Evolutionary conservation across 2,888 invertebrate genomes (phyloP), one percentile per base, ranked within the genome.

Genomic region (Coleophora deauratella): DNA sequence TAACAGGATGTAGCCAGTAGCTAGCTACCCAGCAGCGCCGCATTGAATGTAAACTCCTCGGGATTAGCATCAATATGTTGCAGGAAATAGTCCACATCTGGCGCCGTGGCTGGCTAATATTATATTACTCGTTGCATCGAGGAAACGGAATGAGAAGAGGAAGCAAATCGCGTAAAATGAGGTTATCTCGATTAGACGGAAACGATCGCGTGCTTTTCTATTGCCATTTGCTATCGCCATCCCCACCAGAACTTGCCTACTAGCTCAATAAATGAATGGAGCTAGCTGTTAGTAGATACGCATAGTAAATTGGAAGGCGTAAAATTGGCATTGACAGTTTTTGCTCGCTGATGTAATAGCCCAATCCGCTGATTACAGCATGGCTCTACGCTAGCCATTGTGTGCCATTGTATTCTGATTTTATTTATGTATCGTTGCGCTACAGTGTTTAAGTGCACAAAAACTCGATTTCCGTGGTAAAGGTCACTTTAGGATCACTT

Each of bases 311-410:
- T 59, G 46, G 57, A 50, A 64, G 62, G 61, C 65, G 70, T 71
- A 71, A 65, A 70, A 73, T 72, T 75, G 72, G 66, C 75, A 77
- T 73, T 75, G 74, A 62, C 64, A 65, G 64, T 75, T 78, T 77
- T 76, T 75, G 63, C 55, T 47, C 49, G 66, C 60, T 73, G 72
- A 72, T 71, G 72, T 77, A 75, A 77, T 62, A 34, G 59, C 54
- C 63, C 58, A 59, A 66, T 60, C 54, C 51, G 55, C 54, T 56
- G 60, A 64, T 66, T 60, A 63, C 55, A n/a, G n/a, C n/a, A n/a
- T 43, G 46, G 21, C 21, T 21, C 45, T 52, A 59, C 59, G 52
- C 54, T 62, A 54, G 54, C 62, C 61, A 71, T 74, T 77, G 69
- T 77, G 66, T 74, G 54, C 62, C 61, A 71, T 74, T 77, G 69